A percentile compares a stretch with the other conserved stretches of the same genome.
These are phyloP conservation scores for Echinometra lucunter DNA, from an alignment of 53 echinoderm and acorn worm species.

Conservation along the genomic window DNA sequence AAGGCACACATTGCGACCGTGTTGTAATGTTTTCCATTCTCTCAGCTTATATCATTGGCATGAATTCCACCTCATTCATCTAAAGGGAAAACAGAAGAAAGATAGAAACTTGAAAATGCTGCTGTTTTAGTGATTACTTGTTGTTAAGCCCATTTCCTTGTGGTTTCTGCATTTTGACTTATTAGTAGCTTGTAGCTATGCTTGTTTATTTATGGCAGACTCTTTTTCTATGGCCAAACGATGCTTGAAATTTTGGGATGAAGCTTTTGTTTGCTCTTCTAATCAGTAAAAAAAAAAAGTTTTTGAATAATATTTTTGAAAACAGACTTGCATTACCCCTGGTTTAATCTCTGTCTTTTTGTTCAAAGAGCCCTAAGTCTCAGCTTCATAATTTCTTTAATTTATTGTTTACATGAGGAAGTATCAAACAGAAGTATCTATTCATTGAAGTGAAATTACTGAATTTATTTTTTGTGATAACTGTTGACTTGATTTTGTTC, in stretches of 20 bases:
- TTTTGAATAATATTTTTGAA: neutral
- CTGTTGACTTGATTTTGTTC: neutral
- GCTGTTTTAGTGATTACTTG: too few relatives aligned
- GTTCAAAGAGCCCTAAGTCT: neutral
- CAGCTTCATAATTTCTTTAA: neutral
- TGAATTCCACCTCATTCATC: neutral
- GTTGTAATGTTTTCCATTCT: neutral
- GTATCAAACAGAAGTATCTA: neutral
- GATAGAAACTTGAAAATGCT: neutral
- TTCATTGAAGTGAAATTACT: neutral
- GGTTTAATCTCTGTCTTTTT: neutral
- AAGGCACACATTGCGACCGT: neutral
- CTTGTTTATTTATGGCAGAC: neutral
- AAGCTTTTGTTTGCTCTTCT: neutral
- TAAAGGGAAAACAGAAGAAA: too few relatives aligned
- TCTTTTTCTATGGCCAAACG: neutral
- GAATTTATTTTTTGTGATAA: neutral
- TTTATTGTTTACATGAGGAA: too few relatives aligned
- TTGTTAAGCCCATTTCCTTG: neutral
- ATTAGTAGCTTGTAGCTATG: constrained; percentile 5
- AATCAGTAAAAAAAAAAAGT: neutral
- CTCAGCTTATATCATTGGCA: neutral
- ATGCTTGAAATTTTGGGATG: neutral
- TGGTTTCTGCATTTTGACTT: neutral
- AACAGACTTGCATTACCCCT: neutral